Percentiles rank a stretch among this genome's conserved stretches.
These are phyloP conservation scores for Drosophila persimilis DNA, from an alignment of 1,140 invertebrate species.

Conservation along the genomic window DNA sequence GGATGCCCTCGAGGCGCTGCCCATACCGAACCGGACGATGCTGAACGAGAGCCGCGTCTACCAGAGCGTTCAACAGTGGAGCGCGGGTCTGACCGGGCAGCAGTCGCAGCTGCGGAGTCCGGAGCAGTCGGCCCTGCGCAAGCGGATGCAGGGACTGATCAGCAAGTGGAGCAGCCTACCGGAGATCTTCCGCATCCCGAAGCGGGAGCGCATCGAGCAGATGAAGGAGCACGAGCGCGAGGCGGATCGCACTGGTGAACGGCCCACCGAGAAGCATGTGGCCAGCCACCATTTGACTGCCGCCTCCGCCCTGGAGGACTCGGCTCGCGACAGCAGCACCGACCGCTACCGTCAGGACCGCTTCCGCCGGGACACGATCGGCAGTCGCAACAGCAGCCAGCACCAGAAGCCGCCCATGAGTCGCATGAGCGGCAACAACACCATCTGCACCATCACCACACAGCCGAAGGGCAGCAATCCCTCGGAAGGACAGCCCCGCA, in stretches of 20 bases:
- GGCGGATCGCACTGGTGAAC: constrained; percentile 84
- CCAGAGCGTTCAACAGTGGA: constrained; percentile 92
- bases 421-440: constrained; percentile 60
- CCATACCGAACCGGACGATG: constrained; percentile 96
- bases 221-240: constrained; percentile 97
- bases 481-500: too few species aligned
- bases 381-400: constrained; percentile 47
- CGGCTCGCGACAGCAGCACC: constrained; percentile 38
- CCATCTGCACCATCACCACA: constrained; percentile 54
- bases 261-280: constrained; percentile 15
- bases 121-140: neutral
- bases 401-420: constrained; percentile 1
- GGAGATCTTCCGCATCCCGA: constrained; percentile 95
- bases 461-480: constrained; percentile 42
- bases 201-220: constrained; percentile 95
- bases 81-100: constrained; percentile 82
- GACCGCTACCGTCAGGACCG: constrained; percentile 83
- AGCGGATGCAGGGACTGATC: constrained; percentile 32
- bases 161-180: constrained; percentile 75
- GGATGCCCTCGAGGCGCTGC: constrained; percentile 91
- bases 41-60: constrained; percentile 95
- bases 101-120: constrained; percentile 3
- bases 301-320: constrained; percentile 62
- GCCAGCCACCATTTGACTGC: constrained; percentile 23
- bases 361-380: constrained; percentile 59